phyloP scores from a whole-genome alignment of 2,888 invertebrate genomes.

The Alloscopus bannaensis region DNA sequence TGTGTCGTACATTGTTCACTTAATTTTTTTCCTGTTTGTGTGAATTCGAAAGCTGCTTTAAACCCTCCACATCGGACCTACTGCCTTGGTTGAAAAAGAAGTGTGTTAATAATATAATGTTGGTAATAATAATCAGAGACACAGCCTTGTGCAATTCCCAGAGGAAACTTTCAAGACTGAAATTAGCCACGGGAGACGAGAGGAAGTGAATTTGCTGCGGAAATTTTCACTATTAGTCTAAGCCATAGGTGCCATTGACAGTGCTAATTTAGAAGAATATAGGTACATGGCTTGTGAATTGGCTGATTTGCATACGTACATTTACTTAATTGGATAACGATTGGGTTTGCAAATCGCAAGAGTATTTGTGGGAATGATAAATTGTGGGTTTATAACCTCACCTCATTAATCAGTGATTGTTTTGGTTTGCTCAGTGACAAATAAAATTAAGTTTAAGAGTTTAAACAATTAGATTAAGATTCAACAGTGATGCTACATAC shows the following conservation, averaged over 20 bases:
- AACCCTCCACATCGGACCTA: slow-evolving; percentile 42
- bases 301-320: no score
- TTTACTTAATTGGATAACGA: no score
- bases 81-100: no score
- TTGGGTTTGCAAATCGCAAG: no score
- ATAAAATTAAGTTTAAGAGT: no score
- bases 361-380: no score
- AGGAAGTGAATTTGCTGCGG: slow-evolving; percentile 35
- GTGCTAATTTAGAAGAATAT: slow-evolving; percentile 40
- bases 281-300: slow-evolving; percentile 11
- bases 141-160: slow-evolving; percentile 24
- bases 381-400: no score
- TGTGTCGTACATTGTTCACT: slow-evolving; percentile 36
- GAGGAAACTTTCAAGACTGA: slow-evolving; percentile 42
- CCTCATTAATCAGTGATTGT: no score
- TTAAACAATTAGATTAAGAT: no score
- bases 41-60: slow-evolving; percentile 58
- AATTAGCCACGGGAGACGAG: no score
- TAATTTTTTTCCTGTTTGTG: slow-evolving; percentile 32
- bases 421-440: no score
- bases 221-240: slow-evolving; percentile 49
- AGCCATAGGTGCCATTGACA: slow-evolving; percentile 29
- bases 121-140: slow-evolving; percentile 25
- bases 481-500: no score
- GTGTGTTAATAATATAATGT: slow-evolving; percentile 1